Percentiles rank a stretch among this genome's conserved stretches.
These are phyloP conservation scores for Scophthalmus maximus DNA, from an alignment of 2,113 vertebrate genomes.

Conservation along the genomic window DNA sequence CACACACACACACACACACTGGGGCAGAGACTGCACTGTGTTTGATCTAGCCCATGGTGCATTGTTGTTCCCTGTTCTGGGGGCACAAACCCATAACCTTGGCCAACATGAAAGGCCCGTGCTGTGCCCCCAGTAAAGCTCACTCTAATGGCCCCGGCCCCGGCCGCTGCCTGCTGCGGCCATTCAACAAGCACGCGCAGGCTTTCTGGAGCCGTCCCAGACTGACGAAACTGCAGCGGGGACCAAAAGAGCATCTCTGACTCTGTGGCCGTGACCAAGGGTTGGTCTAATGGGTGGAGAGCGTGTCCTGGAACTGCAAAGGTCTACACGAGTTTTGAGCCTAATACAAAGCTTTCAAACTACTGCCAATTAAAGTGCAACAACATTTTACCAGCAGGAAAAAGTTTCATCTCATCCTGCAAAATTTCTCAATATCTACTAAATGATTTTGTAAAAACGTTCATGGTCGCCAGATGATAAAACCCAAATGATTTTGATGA, in stretches of 20 bases:
- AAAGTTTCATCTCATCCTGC: too few relatives aligned
- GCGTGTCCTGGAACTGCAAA: constrained; percentile 24
- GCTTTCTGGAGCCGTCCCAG: constrained; percentile 67
- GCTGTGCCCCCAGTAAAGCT: constrained; percentile 69
- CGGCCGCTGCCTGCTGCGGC: constrained; percentile 58
- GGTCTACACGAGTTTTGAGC: constrained; percentile 37
- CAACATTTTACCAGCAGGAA: constrained; percentile 1
- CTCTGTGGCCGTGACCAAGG: constrained; percentile 39
- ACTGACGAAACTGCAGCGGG: constrained; percentile 15
- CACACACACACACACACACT: constrained; percentile 17
- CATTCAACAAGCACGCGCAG: constrained; percentile 71
- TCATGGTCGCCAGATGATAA: too few relatives aligned
- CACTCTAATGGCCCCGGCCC: constrained; percentile 62
- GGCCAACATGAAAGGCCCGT: constrained; percentile 72
- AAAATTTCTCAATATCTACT: too few relatives aligned
- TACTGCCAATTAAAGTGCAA: neutral
- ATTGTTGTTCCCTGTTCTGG: constrained; percentile 63
- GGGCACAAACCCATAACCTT: constrained; percentile 77
- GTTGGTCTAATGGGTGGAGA: constrained; percentile 35
- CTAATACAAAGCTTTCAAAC: constrained; percentile 1
- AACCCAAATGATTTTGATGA: too few relatives aligned
- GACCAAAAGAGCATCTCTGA: constrained; percentile 22
- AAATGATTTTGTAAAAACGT: too few relatives aligned
- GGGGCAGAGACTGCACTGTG: constrained; percentile 26
- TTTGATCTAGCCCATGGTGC: constrained; percentile 69